Percentiles rank a stretch among this genome's conserved stretches.
These are phyloP conservation scores for Drosophila putrida DNA, from an alignment of 2,888 invertebrate genomes.

Conservation along the genomic window DNA sequence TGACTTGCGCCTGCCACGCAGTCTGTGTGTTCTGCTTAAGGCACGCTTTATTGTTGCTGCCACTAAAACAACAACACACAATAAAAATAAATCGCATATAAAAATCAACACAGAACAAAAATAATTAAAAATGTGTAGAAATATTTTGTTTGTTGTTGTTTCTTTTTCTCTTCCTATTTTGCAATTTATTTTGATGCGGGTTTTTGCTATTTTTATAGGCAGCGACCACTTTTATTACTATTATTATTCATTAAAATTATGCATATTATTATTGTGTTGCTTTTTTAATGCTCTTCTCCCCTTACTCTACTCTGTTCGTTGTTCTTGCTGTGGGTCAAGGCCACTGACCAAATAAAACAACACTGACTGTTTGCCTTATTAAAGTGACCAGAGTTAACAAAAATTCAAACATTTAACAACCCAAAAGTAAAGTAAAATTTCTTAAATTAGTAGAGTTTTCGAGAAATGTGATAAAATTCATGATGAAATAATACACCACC, in stretches of 20 bases:
- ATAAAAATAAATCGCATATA: constrained; percentile 33
- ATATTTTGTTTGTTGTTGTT: background rate
- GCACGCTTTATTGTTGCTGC: constrained; percentile 32
- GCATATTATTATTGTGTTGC: constrained; percentile 1
- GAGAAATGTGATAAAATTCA: too few species aligned
- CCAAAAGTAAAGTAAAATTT: too few species aligned
- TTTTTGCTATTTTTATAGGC: constrained; percentile 44
- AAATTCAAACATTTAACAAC: too few species aligned
- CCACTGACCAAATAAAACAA: constrained; percentile 40
- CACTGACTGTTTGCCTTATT: background rate
- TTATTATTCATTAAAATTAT: constrained; percentile 27
- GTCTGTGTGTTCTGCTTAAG: constrained; percentile 40
- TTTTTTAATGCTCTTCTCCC: constrained; percentile 3
- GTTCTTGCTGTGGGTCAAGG: constrained; percentile 53
- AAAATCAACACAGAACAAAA: constrained; percentile 12
- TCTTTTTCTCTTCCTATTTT: constrained; percentile 8
- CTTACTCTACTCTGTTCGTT: constrained; percentile 1
- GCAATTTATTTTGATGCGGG: constrained; percentile 20
- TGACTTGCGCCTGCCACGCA: constrained; percentile 53
- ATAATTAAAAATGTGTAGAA: constrained; percentile 11
- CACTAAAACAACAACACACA: constrained; percentile 43
- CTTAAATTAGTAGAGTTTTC: too few species aligned
- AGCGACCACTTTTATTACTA: constrained; percentile 37
- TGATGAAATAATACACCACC: too few species aligned
- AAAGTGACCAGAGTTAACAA: background rate